Evolutionary conservation across 2,113 vertebrate genomes (phyloP).

Genomic region (Seriola rivoliana): DNA sequence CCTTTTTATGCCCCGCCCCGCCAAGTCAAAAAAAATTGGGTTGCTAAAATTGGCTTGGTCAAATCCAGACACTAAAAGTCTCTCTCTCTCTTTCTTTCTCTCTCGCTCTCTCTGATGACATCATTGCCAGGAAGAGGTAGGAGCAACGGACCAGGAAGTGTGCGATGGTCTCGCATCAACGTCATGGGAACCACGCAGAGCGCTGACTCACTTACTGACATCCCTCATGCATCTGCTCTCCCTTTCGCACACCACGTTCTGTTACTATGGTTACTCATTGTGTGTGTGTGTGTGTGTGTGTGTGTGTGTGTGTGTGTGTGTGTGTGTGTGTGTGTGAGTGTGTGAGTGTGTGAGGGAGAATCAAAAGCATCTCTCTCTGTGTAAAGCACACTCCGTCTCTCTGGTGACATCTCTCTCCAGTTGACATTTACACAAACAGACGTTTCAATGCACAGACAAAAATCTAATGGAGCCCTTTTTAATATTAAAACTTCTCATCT

Average conservation of each 20-base stretch:
- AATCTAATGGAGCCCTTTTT: not conserved
- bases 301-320: not conserved
- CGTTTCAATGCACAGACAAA: not conserved
- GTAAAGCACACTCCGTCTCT: not conserved
- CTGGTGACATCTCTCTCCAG: not conserved
- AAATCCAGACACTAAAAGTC: not conserved
- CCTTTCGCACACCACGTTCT: slow-evolving; percentile 1
- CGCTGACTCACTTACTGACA: slow-evolving; percentile 56
- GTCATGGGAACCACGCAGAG: not conserved
- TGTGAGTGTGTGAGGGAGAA: not conserved
- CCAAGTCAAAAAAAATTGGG: too few relatives aligned
- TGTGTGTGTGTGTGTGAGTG: slow-evolving; percentile 1
- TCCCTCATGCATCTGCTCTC: slow-evolving; percentile 40
- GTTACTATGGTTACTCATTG: slow-evolving; percentile 29
- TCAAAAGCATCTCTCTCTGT: not conserved
- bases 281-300: not conserved
- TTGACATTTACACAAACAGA: not conserved
- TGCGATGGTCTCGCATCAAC: not conserved
- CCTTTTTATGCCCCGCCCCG: not conserved
- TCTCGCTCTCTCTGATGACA: slow-evolving; percentile 8
- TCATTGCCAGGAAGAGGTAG: slow-evolving; percentile 59
- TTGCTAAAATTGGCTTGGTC: not conserved
- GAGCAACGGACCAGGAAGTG: slow-evolving; percentile 27
- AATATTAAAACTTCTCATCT: not conserved
- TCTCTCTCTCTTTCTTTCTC: not conserved